Evolutionary conservation across 2,113 vertebrate genomes (phyloP), one percentile per base, ranked within the genome.

Genomic region (Ptyas mucosa): DNA sequence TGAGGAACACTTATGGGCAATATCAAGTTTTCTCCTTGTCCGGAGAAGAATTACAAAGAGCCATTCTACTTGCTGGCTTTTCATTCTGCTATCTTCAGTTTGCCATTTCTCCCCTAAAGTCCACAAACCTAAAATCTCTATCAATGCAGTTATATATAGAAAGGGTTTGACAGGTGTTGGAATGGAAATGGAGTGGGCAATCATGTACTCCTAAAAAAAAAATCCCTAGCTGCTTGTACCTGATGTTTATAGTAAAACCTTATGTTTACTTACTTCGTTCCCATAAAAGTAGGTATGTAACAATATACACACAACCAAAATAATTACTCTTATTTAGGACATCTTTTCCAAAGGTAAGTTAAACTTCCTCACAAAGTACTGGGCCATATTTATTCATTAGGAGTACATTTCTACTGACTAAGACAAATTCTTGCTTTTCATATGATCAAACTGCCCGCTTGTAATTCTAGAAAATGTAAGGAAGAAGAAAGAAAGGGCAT

Each of bases 121-220:
- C 12, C 12, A 69, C 64, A 69, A 69, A 69, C 29, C 11, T 69
- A 69, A 69, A 34, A 69, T 96, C 92, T 93, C 94, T 88, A 88
- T 95, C 94, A 95, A 81, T 90, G 0, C 1, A 90, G 93, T 95
- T 95, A 95, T 95, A 92, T 81, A 61, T 11, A 75, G 81, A 93
- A 93, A 94, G 94, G 92, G 93, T 95, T 90, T 91, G 91, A 95
- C 34, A 11, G 92, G 55, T 89, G 92, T 49, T 92, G 52, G 92
- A 57, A 91, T 92, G 57, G 15, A 39, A 21, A 39, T 26, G 43
- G 75, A 46, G 94, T 93, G 85, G 90, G 52, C 89, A 95, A 91
- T 94, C 93, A 89, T 91, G 86, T 88, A 85, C 85, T 93, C 51
- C 91, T 91, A 12, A 91, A 94, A 96, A 92, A 92, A 92, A 93